These are phyloP conservation scores for Charina bottae DNA, from an alignment of 2,113 vertebrate genomes.

Conservation along the genomic window DNA sequence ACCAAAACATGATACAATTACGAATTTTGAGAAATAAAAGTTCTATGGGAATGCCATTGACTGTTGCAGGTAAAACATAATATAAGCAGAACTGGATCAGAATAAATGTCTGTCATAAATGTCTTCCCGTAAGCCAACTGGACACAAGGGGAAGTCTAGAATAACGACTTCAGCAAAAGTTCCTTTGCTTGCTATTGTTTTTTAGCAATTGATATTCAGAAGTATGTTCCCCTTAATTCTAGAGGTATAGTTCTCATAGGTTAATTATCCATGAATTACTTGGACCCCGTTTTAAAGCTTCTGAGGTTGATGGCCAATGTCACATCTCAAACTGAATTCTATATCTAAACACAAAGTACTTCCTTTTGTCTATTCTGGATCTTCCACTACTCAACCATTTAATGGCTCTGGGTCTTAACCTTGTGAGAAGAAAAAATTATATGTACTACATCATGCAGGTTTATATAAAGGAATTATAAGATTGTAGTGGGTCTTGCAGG, in stretches of 20 bases:
- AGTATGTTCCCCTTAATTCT: not conserved
- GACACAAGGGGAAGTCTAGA: not conserved
- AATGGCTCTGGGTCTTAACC: not conserved
- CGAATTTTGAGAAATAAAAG: no score
- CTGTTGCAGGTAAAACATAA: no score
- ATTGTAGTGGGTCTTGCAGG: no score
- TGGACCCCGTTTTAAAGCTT: not conserved
- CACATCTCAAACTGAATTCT: not conserved
- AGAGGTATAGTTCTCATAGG: not conserved
- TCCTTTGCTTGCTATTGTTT: not conserved
- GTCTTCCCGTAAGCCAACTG: no score
- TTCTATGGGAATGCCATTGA: no score
- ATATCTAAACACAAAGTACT: not conserved
- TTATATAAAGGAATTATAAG: not conserved
- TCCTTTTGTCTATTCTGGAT: not conserved
- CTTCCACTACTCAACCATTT: not conserved
- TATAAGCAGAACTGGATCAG: no score
- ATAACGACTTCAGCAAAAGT: constrained; percentile 12
- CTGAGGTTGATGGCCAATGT: not conserved
- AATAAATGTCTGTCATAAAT: no score
- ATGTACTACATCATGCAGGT: not conserved
- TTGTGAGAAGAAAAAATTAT: not conserved
- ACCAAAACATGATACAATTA: no score
- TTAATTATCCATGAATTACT: not conserved
- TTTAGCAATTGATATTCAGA: not conserved